Evolutionary conservation across 2,888 invertebrate species (phyloP).

Genomic region (Drosophila lutescens): DNA sequence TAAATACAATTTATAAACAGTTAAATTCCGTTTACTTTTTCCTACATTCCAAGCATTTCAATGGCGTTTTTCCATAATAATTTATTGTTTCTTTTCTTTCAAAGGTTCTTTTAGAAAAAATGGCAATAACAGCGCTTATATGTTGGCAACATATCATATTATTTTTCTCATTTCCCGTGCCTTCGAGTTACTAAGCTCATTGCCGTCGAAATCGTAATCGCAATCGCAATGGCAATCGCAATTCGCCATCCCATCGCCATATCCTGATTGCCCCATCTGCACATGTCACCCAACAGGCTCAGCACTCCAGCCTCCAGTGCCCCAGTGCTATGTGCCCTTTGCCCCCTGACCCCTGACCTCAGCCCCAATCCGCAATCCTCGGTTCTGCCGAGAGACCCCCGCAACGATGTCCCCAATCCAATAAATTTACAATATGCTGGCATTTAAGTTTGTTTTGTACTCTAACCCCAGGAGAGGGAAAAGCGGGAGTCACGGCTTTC

Average conservation of each 20-base stretch:
- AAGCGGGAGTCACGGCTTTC: slow-evolving; percentile 9
- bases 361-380: slow-evolving; percentile 14
- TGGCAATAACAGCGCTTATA: slow-evolving; percentile 4
- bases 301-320: slow-evolving; percentile 15
- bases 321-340: background rate
- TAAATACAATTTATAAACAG: background rate
- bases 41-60: background rate
- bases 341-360: slow-evolving; percentile 3
- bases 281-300: slow-evolving; percentile 35
- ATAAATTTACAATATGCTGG: slow-evolving; percentile 53
- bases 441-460: slow-evolving; percentile 51
- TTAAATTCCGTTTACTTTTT: no score
- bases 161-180: slow-evolving; percentile 3
- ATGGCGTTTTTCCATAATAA: background rate
- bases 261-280: slow-evolving; percentile 30
- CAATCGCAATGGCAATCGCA: slow-evolving; percentile 40
- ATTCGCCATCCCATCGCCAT: slow-evolving; percentile 35
- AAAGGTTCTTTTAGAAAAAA: background rate
- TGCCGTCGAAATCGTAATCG: slow-evolving; percentile 30
- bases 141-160: slow-evolving; percentile 24
- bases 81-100: slow-evolving; percentile 1
- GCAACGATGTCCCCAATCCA: slow-evolving; percentile 36
- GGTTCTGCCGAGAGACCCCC: slow-evolving; percentile 20
- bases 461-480: slow-evolving; percentile 7
- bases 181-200: slow-evolving; percentile 20